These are phyloP conservation scores for Chaunax sp. DNA, from an alignment of 2,797 vertebrate genomes.

Conservation along the genomic window DNA sequence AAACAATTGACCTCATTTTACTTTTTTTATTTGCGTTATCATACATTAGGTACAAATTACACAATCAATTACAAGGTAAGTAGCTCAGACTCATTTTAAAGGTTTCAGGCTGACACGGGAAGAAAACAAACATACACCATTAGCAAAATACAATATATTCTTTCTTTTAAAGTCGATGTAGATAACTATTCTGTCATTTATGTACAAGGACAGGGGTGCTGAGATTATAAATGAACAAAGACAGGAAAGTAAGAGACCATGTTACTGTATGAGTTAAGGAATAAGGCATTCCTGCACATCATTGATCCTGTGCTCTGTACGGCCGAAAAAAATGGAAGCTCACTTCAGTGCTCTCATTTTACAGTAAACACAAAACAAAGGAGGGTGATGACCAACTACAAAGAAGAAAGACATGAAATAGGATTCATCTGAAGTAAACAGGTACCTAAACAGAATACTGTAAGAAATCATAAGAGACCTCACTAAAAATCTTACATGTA, in stretches of 20 bases:
- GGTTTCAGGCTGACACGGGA: conserved; percentile 72
- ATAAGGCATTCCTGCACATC: conserved; percentile 77
- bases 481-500: conserved; percentile 10
- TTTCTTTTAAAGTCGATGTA: conserved; percentile 71
- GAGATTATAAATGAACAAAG: conserved; percentile 54
- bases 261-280: conserved; percentile 57
- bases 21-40: conserved; percentile 82
- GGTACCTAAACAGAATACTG: background rate
- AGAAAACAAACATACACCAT: conserved; percentile 72
- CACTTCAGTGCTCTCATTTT: conserved; percentile 45
- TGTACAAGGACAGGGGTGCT: conserved; percentile 70
- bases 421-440: conserved; percentile 32
- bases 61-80: conserved; percentile 80
- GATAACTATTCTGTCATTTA: conserved; percentile 67
- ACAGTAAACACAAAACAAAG: conserved; percentile 40
- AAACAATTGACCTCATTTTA: conserved; percentile 50
- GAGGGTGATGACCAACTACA: conserved; percentile 25
- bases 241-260: conserved; percentile 42
- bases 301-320: conserved; percentile 59
- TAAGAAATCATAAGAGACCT: background rate
- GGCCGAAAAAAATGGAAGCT: conserved; percentile 41
- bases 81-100: conserved; percentile 78
- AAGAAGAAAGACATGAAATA: conserved; percentile 10
- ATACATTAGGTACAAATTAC: conserved; percentile 87
- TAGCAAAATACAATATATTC: conserved; percentile 81